Percentiles rank a stretch among this genome's conserved stretches.
These are phyloP conservation scores for Neosalanx taihuensis DNA, from an alignment of 2,797 vertebrate species.

Conservation along the genomic window DNA sequence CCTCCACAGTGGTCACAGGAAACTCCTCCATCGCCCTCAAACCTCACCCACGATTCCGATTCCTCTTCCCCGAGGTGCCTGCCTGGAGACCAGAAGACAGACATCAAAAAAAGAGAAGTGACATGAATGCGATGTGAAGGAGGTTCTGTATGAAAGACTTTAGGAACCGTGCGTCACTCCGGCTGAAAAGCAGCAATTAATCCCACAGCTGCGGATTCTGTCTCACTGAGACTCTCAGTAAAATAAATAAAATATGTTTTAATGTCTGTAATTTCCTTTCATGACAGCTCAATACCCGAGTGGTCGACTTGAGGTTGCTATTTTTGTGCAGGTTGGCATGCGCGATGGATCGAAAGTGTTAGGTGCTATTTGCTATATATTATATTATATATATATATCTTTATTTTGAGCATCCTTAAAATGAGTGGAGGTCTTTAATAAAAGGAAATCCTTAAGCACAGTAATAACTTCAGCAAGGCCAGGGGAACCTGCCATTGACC, in stretches of 20 bases:
- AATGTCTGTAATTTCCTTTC: constrained; percentile 12
- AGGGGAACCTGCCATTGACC: constrained; percentile 6
- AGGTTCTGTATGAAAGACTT: constrained; percentile 2
- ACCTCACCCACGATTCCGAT: constrained; percentile 2
- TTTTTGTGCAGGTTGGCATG: not conserved
- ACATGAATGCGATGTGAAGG: not conserved
- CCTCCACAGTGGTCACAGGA: constrained; percentile 64
- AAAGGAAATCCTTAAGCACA: not conserved
- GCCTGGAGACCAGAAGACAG: constrained; percentile 6
- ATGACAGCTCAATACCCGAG: constrained; percentile 8
- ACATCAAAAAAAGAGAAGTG: constrained; percentile 15
- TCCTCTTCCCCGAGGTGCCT: constrained; percentile 17
- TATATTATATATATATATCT: no score
- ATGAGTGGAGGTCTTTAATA: not conserved
- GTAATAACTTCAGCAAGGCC: not conserved
- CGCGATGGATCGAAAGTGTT: not conserved
- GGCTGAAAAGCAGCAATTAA: constrained; percentile 6
- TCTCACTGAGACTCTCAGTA: not conserved
- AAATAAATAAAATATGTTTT: not conserved
- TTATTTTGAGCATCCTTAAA: not conserved
- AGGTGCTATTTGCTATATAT: not conserved
- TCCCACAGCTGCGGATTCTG: constrained; percentile 11
- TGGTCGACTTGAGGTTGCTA: not conserved
- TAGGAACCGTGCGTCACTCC: not conserved
- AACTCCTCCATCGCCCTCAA: constrained; percentile 70